A percentile compares a stretch with the other conserved stretches of the same genome.
Evolutionary conservation across 1,140 invertebrate genomes (phyloP).

Genomic region (Drosophila tsacasi): DNA sequence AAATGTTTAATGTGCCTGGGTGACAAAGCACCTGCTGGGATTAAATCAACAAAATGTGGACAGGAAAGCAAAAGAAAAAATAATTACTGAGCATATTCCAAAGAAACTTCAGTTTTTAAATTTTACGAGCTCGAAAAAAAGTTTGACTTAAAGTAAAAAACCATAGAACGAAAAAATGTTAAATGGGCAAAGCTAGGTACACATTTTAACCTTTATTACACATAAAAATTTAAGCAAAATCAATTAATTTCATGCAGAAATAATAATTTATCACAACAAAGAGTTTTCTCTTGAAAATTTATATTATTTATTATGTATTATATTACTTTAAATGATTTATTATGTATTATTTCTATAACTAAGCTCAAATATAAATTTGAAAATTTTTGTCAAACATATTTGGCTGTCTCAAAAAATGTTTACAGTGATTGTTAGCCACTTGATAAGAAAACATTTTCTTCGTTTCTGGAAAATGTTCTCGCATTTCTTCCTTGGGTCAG

Average conservation of each 20-base stretch:
- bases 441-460: background rate
- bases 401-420: too few species aligned
- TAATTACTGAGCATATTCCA: background rate
- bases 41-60: constrained; percentile 20
- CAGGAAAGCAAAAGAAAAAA: background rate
- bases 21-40: constrained; percentile 53
- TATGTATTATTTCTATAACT: too few species aligned
- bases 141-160: background rate
- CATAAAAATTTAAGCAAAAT: background rate
- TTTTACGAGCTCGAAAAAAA: background rate
- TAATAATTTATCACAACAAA: too few species aligned
- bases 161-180: background rate
- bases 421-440: background rate
- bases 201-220: too few species aligned
- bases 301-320: too few species aligned
- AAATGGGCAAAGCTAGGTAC: too few species aligned
- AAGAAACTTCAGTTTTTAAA: background rate
- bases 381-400: too few species aligned
- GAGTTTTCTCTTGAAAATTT: too few species aligned
- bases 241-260: too few species aligned
- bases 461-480: constrained; percentile 20
- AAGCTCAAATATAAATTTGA: too few species aligned
- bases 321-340: too few species aligned
- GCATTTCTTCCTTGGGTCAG: constrained; percentile 33
- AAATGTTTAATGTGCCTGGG: constrained; percentile 64